These are phyloP conservation scores for Odontesthes bonariensis DNA, from an alignment of 2,113 vertebrate species.

Conservation along the genomic window DNA sequence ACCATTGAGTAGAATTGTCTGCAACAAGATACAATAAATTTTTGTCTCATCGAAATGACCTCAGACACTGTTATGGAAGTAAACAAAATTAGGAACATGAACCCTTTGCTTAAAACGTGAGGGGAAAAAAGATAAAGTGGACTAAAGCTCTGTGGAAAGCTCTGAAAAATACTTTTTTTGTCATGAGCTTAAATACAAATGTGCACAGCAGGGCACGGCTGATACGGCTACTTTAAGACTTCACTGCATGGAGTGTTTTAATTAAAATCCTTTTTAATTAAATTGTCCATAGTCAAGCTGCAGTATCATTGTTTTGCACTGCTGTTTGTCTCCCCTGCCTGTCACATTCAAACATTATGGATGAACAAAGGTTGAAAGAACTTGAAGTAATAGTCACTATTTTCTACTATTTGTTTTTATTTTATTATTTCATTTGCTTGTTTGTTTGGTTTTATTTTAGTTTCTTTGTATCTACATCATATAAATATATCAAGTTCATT, in stretches of 20 bases:
- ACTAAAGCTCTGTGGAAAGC: slow-evolving; percentile 46
- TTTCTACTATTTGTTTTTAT: not conserved
- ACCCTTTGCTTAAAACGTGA: slow-evolving; percentile 15
- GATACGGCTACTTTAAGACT: slow-evolving; percentile 66
- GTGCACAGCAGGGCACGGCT: slow-evolving; percentile 58
- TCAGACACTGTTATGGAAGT: not conserved
- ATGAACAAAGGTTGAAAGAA: slow-evolving; percentile 41
- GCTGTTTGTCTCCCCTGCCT: slow-evolving; percentile 57
- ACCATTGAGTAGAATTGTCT: no score
- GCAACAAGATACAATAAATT: not conserved
- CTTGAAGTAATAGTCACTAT: slow-evolving; percentile 7
- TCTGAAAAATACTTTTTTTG: slow-evolving; percentile 43
- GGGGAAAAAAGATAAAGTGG: slow-evolving; percentile 25
- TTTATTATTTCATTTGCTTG: not conserved
- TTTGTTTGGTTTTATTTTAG: not conserved
- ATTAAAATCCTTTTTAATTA: slow-evolving; percentile 73
- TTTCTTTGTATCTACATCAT: not conserved
- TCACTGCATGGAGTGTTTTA: slow-evolving; percentile 64
- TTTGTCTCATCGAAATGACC: slow-evolving; percentile 4
- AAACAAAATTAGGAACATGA: slow-evolving; percentile 1
- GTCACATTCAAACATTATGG: slow-evolving; percentile 52
- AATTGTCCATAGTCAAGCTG: slow-evolving; percentile 67
- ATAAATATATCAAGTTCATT: not conserved
- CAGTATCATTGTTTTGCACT: slow-evolving; percentile 57
- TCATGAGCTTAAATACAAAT: slow-evolving; percentile 48